Base-by-base conservation (phyloP, 2,888 invertebrate species). In the Bruchidius siliquastri region DNA sequence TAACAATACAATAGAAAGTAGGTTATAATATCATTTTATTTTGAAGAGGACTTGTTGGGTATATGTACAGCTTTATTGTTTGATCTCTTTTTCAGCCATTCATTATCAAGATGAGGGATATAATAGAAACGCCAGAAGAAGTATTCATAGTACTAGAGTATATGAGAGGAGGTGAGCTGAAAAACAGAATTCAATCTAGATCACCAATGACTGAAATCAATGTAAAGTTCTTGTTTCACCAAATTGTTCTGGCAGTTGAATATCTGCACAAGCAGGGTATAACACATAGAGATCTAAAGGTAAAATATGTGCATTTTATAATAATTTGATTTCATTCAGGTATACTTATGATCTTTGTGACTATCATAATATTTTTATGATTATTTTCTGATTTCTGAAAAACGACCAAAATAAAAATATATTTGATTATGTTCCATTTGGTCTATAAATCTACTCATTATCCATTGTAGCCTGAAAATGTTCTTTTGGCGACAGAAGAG, bases 151-250 rank as follows among this genome's bases (percentile, higher is more conserved):
- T 97, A 0, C 87, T 98, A 72, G 97, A 97, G 83, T 88, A 95
- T 82, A 95, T 97, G 92, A 92, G 92, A 81, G 96, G 96, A 0
- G 97, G 97, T 0, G 96, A 97, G 85, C 86, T 98, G 71, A 93
- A 94, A 80, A 92, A 94, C 79, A 88, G 93, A 72, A 94, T 97
- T 75, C 71, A 78, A 20, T 83, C 80, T 21, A 87, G 89, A 4
- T 69, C 22, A 20, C 88, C 89, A 30, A 87, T 97, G 66, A 84
- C 90, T 0, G 97, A 97, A 84, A 83, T 87, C 0, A 88, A 90
- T 71, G 91, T 93, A 0, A 93, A 94, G 85, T 89, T 94, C 74
- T 88, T 94, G 72, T 96, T 97, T 84, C 93, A 93, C 83, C 97
- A 98, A 88, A 93, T 97, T 87, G 91, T 93, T 68, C 86, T 92